Percentiles rank a stretch among this genome's conserved stretches.
These are phyloP conservation scores for Oreortyx pictus DNA, from an alignment of 2,797 vertebrate species.

Conservation along the genomic window DNA sequence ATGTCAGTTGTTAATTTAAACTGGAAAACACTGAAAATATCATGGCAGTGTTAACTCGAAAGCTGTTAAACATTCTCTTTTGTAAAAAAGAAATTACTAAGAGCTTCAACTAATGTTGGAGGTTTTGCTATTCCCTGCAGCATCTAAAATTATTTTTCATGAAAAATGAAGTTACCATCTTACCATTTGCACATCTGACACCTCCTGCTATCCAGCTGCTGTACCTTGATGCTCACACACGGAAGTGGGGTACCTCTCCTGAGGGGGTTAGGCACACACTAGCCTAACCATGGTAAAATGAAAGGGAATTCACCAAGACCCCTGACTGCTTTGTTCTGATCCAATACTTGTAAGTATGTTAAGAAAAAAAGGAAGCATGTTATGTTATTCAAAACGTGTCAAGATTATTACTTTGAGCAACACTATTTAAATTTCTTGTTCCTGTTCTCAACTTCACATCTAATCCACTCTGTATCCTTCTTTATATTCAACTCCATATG, in stretches of 20 bases:
- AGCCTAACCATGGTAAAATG: background rate
- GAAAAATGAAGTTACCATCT: background rate
- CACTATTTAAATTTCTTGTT: background rate
- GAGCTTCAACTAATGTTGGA: background rate
- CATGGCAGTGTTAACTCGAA: background rate
- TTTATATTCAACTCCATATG: background rate
- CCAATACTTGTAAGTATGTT: background rate
- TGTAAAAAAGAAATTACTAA: background rate
- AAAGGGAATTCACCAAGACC: background rate
- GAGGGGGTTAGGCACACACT: background rate
- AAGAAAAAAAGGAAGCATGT: constrained; percentile 18
- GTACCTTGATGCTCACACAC: background rate
- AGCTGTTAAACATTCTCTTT: background rate
- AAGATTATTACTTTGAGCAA: background rate
- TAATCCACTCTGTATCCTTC: background rate
- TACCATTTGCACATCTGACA: background rate
- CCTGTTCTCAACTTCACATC: background rate
- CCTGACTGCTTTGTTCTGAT: background rate
- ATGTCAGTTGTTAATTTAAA: background rate
- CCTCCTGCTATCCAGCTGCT: background rate
- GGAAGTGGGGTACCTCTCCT: background rate
- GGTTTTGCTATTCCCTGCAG: background rate
- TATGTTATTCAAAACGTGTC: background rate
- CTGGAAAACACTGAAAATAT: background rate
- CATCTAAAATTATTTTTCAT: background rate